Percentiles rank a stretch among this genome's conserved stretches.
phyloP scores from a whole-genome alignment of 2,888 invertebrate species.

The Stenodema calcarata region DNA sequence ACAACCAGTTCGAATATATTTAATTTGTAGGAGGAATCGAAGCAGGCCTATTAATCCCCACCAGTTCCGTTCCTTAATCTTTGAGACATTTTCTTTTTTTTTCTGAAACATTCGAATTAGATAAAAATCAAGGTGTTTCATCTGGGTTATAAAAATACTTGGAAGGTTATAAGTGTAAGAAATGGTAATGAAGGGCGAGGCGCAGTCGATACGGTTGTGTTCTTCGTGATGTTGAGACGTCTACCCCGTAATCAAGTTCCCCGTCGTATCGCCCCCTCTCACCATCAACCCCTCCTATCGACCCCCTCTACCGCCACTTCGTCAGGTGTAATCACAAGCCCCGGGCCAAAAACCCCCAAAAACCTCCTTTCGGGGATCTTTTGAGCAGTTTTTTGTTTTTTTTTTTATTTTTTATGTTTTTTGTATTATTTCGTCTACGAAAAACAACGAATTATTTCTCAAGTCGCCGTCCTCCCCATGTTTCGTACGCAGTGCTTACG shows the following conservation, averaged over 20 bases:
- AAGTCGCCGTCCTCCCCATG: background rate
- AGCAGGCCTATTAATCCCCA: too few relatives aligned
- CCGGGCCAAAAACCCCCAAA: constrained; percentile 28
- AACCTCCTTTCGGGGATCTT: constrained; percentile 4
- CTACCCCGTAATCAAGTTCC: constrained; percentile 32
- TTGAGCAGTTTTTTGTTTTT: background rate
- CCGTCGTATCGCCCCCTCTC: background rate
- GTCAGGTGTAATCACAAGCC: constrained; percentile 29
- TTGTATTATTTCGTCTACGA: background rate
- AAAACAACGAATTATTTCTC: background rate
- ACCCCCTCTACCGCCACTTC: background rate
- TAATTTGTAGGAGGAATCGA: background rate
- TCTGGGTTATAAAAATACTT: constrained; percentile 49
- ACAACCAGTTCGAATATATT: too few relatives aligned
- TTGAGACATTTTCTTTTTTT: too few relatives aligned
- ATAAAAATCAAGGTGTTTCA: constrained; percentile 48
- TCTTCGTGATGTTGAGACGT: constrained; percentile 36
- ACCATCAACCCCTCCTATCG: background rate
- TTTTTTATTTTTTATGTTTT: background rate
- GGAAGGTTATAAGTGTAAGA: constrained; percentile 46
- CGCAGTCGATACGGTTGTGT: constrained; percentile 45
- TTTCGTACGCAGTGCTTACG: background rate
- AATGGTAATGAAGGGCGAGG: constrained; percentile 47
- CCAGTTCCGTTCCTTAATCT: too few relatives aligned
- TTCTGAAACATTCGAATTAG: constrained; percentile 15